Evolutionary conservation across 2,888 invertebrate species (phyloP), one percentile per base, ranked within the genome.

Genomic region (Arrhopalites spinosus): DNA sequence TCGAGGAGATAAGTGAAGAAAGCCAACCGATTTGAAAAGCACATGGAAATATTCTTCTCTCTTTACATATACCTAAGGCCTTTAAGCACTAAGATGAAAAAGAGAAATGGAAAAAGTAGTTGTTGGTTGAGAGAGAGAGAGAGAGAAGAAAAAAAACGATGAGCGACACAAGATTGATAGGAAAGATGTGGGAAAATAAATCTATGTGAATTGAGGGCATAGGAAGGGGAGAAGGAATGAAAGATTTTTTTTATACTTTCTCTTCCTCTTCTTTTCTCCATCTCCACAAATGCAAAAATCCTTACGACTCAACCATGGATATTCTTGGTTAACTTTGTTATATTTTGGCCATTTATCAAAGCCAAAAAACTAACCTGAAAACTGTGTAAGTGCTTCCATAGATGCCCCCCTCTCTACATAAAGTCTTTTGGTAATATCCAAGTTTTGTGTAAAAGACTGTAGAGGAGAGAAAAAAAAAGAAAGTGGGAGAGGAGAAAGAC

Each of bases 311-410:
- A 15, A 20, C n/a, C 53, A 53, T 20, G n/a, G 23, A 53, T 47
- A 13, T 53, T 5, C n/a, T 8, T 59, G 43, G 66, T 66, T 66
- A 66, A 66, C 66, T 66, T 43, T 30, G 66, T 66, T 66, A 66
- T 66, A 45, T 66, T 66, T 66, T n/a, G 45, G 25, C 66, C 43
- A 66, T 66, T 66, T 66, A 66, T 66, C 66, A 66, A 66, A 66
- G 66, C 43, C 66, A 66, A 27, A 53, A 59, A 59, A 59, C 59
- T 5, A 63, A 50, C 50, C 20, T 50, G 50, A 17, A 36, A 36
- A 50, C 50, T 50, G 50, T 50, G 50, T 20, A 50, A 36, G 36
- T 36, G 36, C 36, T 36, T 36, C 36, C 36, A 36, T 36, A 36
- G 5, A 36, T 36, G 5, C 11, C 36, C 36, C 36, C 11, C 36